Base-by-base conservation (phyloP, 1,140 invertebrate species). In the Pseudomyrmex cubaensis region DNA sequence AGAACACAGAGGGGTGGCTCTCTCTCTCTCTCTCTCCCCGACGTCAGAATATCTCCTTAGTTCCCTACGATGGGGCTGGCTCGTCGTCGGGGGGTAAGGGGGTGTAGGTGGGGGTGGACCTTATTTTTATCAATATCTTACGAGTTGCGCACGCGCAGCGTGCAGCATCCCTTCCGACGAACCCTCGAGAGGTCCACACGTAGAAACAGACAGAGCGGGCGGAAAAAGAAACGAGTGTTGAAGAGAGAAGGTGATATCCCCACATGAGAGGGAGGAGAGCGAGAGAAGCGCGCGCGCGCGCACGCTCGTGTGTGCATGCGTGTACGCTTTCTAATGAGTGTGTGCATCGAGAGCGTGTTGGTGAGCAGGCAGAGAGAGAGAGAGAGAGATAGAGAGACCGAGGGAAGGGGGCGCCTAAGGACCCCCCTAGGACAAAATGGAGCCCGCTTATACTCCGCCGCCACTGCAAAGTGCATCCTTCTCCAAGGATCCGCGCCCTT, bases 91-190 rank as follows among this genome's bases (percentile, higher is more conserved):
- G 90, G 35, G 0, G 35, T 0, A 35, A 35, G 88, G 88, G 86
- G 87, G 89, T 90, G 88, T 89, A 88, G 89, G 89, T 90, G 92
- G 90, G 93, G 93, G 92, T 92, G 92, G 92, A 92, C 92, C 91
- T 91, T 92, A 94, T 94, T 94, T 94, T 94, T 94, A 94, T 94
- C 93, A 94, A 94, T 94, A 94, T 94, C 92, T 93, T 89, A 91
- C 90, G 86, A 91, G 90, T 84, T 91, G 91, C 93, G 93, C 90
- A 83, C 89, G 92, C 93, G 93, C 91, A 92, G 75, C 89, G 85
- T 83, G 86, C 92, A 93, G 90, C 91, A 93, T 94, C 92, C 92
- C 92, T 93, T 92, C 92, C 90, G 90, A 82, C 85, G 84, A 88
- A 87, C 89, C 88, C 76, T 92, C 90, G 86, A 86, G 86, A 86